Evolutionary conservation across 2,797 vertebrate species (phyloP).

Genomic region (Eleutherodactylus coqui): DNA sequence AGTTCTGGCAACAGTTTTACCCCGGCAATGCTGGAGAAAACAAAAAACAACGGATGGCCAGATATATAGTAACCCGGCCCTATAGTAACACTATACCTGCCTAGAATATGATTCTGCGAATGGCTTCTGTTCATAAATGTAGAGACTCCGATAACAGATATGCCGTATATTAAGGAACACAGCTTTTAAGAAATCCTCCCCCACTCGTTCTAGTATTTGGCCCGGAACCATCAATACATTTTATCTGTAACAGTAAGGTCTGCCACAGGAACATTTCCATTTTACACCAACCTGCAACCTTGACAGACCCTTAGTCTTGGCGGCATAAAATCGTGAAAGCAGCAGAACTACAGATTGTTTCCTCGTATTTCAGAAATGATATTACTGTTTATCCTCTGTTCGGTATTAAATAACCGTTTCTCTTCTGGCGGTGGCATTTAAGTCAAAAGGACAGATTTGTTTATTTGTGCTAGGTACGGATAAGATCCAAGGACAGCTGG

Average conservation of each 20-base stretch:
- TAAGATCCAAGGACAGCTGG: slow-evolving; percentile 35
- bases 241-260: neutral
- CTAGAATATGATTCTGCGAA: no score
- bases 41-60: no score
- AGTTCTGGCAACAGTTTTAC: no score
- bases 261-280: neutral
- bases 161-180: neutral
- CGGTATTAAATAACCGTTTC: neutral
- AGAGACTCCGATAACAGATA: neutral
- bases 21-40: no score
- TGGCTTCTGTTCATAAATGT: neutral
- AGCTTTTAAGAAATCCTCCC: neutral
- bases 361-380: neutral
- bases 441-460: slow-evolving; percentile 42
- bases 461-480: slow-evolving; percentile 21
- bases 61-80: no score
- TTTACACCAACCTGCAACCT: neutral
- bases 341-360: neutral
- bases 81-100: no score
- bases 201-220: no score
- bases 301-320: neutral
- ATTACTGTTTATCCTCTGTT: slow-evolving; percentile 6
- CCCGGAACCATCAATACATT: neutral
- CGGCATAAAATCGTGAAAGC: neutral
- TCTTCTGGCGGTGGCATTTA: neutral